Evolutionary conservation across 2,113 vertebrate species (phyloP).

Genomic region (Heteronetta atricapilla): DNA sequence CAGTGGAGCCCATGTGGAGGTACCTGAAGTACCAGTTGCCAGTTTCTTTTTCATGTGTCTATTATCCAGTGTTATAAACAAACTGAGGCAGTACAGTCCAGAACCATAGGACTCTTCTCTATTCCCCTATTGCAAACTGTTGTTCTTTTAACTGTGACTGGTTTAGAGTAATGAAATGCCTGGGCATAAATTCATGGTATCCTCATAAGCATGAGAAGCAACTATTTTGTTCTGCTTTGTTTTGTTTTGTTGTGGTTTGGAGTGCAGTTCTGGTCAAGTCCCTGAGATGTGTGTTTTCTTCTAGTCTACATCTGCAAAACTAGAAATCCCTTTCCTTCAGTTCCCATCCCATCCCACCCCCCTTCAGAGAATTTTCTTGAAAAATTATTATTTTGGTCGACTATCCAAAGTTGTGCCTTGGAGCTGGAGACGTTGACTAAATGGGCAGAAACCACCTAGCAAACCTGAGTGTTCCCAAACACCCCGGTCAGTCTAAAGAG

Average conservation of each 20-base stretch:
- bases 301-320: not conserved
- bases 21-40: not conserved
- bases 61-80: not conserved
- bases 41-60: not conserved
- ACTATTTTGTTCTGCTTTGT: not conserved
- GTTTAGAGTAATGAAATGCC: not conserved
- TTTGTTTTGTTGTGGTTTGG: not conserved
- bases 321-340: not conserved
- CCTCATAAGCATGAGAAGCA: not conserved
- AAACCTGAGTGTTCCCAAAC: not conserved
- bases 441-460: not conserved
- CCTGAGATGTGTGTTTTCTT: not conserved
- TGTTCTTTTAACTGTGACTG: not conserved
- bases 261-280: not conserved
- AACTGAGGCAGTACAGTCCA: not conserved
- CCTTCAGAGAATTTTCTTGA: conserved; percentile 8
- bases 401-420: conserved; percentile 8
- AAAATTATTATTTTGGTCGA: not conserved
- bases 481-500: not conserved
- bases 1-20: not conserved
- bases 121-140: not conserved
- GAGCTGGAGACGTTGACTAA: not conserved
- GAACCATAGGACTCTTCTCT: not conserved
- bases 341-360: not conserved
- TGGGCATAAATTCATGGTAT: not conserved